phyloP scores from a whole-genome alignment of 2,797 vertebrate species.

The Adelosebastes latens region DNA sequence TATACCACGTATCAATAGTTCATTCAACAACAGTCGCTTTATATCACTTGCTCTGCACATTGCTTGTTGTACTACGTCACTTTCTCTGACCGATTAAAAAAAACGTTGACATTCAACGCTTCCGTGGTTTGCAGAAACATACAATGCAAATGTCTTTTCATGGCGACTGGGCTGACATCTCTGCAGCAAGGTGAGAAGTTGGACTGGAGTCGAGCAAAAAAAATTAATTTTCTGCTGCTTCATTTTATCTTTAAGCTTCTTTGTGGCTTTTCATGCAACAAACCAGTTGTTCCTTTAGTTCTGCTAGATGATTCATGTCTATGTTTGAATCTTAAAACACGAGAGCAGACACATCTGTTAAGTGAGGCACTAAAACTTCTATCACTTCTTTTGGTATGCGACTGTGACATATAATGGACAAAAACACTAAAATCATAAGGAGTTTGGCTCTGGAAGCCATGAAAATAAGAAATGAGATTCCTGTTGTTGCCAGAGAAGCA shows the following conservation, averaged over 20 bases:
- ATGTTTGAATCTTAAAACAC: background rate
- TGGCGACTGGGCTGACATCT: background rate
- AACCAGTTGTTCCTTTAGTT: background rate
- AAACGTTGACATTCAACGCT: too few species aligned
- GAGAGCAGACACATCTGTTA: background rate
- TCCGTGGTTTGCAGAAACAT: background rate
- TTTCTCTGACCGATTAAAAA: too few species aligned
- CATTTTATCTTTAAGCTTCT: background rate
- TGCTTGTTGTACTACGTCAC: too few species aligned
- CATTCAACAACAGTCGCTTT: too few species aligned
- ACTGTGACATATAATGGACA: background rate
- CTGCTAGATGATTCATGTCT: background rate
- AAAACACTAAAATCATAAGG: background rate
- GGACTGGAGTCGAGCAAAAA: background rate
- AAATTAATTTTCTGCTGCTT: background rate
- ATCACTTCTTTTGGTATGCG: background rate
- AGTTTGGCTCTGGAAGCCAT: background rate
- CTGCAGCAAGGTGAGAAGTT: background rate
- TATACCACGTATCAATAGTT: too few species aligned
- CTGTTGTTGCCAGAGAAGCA: slow-evolving; percentile 1
- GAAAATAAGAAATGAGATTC: slow-evolving; percentile 7
- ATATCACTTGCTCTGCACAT: too few species aligned
- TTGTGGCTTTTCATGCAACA: background rate
- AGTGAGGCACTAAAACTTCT: background rate
- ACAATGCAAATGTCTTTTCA: background rate